These are phyloP conservation scores for Enteromius anoplus DNA, from an alignment of 2,797 vertebrate species.

Conservation along the genomic window DNA sequence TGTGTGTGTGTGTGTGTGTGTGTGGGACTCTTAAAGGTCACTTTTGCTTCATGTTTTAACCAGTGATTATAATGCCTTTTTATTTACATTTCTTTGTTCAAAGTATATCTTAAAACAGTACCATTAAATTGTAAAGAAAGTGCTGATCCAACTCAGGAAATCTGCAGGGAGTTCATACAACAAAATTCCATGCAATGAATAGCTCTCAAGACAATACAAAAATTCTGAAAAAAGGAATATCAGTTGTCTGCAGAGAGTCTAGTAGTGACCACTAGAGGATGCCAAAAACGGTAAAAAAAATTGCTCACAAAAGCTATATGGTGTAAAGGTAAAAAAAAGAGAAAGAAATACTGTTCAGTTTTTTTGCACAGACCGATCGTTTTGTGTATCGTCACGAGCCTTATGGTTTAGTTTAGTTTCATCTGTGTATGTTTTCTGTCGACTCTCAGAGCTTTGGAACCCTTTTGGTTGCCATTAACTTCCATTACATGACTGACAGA, in stretches of 20 bases:
- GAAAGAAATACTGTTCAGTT: too few relatives aligned
- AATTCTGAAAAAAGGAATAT: neutral
- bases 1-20: neutral
- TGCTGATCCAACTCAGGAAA: neutral
- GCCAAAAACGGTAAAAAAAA: neutral
- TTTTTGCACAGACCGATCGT: too few relatives aligned
- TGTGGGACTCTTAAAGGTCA: neutral
- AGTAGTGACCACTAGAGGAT: neutral
- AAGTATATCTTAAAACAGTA: neutral
- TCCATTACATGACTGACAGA: too few relatives aligned
- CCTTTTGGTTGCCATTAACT: too few relatives aligned
- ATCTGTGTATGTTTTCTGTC: too few relatives aligned
- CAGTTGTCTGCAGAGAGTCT: neutral
- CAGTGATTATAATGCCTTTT: neutral
- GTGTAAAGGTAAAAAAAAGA: too few relatives aligned
- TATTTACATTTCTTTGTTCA: neutral
- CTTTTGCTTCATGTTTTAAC: neutral
- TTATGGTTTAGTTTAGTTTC: too few relatives aligned
- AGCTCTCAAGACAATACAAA: neutral
- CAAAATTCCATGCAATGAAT: neutral
- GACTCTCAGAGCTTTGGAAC: too few relatives aligned
- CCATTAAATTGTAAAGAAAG: neutral
- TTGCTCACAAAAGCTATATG: too few relatives aligned
- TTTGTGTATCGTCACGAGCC: too few relatives aligned
- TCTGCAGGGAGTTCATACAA: neutral